Evolutionary conservation across 1,140 invertebrate species (phyloP).

Genomic region (Rhagoletis pomonella): DNA sequence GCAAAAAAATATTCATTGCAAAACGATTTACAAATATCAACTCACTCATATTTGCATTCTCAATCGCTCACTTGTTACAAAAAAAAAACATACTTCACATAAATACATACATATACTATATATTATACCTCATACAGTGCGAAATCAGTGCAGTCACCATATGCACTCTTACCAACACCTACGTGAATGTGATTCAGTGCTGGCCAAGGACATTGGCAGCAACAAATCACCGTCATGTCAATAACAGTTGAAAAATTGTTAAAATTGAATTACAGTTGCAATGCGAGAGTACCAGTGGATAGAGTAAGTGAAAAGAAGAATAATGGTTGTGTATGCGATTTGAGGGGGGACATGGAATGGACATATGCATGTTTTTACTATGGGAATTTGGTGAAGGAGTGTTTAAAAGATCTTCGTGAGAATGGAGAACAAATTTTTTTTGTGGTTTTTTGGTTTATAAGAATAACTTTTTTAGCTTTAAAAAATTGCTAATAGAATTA

Average conservation of each 20-base stretch:
- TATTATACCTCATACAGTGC: neutral
- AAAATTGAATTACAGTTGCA: conserved; percentile 74
- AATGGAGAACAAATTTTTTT: too few relatives aligned
- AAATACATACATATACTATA: too few relatives aligned
- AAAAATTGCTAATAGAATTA: too few relatives aligned
- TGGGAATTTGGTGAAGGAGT: too few relatives aligned
- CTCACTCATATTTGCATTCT: conserved; percentile 3
- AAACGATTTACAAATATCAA: neutral
- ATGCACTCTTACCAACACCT: neutral
- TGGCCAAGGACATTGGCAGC: conserved; percentile 54
- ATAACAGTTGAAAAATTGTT: conserved; percentile 74
- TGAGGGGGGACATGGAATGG: too few relatives aligned
- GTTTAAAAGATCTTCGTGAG: too few relatives aligned
- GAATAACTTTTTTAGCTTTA: too few relatives aligned
- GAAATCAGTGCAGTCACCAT: conserved; percentile 19
- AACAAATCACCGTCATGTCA: conserved; percentile 70
- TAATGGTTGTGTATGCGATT: conserved; percentile 25
- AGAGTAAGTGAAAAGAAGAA: conserved; percentile 13
- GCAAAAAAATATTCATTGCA: neutral
- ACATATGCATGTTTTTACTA: too few relatives aligned
- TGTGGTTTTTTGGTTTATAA: too few relatives aligned
- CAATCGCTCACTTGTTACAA: conserved; percentile 22
- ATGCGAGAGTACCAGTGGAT: conserved; percentile 35
- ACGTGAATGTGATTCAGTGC: neutral
- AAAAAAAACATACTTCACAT: too few relatives aligned